These are phyloP conservation scores for Brachynemurus nebulosus DNA, from an alignment of 2,888 invertebrate species.

Conservation along the genomic window DNA sequence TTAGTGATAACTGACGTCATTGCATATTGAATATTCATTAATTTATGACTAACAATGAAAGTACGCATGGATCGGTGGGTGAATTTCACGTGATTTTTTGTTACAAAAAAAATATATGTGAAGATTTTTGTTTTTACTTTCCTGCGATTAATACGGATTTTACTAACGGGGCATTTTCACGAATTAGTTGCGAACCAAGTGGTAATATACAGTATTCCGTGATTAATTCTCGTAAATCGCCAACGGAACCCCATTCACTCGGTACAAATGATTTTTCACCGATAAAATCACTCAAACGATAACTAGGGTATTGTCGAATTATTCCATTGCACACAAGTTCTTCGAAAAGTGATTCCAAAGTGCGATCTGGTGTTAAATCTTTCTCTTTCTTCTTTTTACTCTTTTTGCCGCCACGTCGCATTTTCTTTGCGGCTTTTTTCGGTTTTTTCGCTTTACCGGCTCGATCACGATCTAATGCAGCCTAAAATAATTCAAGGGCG, in stretches of 20 bases:
- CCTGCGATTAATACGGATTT: slow-evolving; percentile 72
- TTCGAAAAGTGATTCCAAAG: slow-evolving; percentile 80
- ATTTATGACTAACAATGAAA: too few species aligned
- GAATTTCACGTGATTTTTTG: too few species aligned
- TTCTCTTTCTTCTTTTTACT: slow-evolving; percentile 89
- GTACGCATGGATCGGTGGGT: too few species aligned
- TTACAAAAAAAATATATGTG: too few species aligned
- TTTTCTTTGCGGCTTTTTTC: slow-evolving; percentile 64
- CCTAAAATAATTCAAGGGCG: slow-evolving; percentile 28
- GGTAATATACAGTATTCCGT: slow-evolving; percentile 84
- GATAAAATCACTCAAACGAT: slow-evolving; percentile 52
- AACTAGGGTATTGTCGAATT: slow-evolving; percentile 61
- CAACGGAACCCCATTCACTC: slow-evolving; percentile 32
- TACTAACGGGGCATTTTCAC: slow-evolving; percentile 55
- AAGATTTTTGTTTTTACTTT: too few species aligned
- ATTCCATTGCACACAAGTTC: slow-evolving; percentile 85
- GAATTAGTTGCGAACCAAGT: slow-evolving; percentile 57
- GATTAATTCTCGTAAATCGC: slow-evolving; percentile 74
- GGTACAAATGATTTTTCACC: slow-evolving; percentile 63
- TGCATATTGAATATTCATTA: too few species aligned
- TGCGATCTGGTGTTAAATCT: slow-evolving; percentile 83
- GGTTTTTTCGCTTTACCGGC: slow-evolving; percentile 61
- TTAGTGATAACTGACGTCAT: too few species aligned
- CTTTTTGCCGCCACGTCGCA: slow-evolving; percentile 70
- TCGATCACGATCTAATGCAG: slow-evolving; percentile 57